Percentiles rank a stretch among this genome's conserved stretches.
Conservation (phyloP, 2,113 vertebrate genomes). For the Pleuronectes platessa region DNA sequence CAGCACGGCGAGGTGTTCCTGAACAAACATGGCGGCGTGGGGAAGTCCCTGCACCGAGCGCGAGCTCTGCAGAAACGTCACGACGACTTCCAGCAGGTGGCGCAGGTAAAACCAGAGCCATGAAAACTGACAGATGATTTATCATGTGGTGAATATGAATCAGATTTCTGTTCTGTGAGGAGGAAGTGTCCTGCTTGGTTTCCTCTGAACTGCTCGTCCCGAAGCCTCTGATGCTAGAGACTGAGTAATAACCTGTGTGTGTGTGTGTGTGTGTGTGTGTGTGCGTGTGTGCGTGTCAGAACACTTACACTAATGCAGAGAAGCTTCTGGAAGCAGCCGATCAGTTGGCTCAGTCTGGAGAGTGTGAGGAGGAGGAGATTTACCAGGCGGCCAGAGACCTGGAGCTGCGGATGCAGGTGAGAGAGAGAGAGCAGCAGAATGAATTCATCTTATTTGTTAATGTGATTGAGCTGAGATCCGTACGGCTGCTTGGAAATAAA, state of each 20-base stretch:
- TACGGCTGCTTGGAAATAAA: too few species aligned
- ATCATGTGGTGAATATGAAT: too few species aligned
- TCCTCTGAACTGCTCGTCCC: too few species aligned
- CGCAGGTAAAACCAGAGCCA: conserved; percentile 84
- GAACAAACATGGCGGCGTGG: conserved; percentile 96
- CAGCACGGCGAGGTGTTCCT: conserved; percentile 97
- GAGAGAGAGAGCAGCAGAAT: neutral
- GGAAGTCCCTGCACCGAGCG: conserved; percentile 94
- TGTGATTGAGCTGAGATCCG: too few species aligned
- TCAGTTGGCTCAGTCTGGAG: conserved; percentile 79
- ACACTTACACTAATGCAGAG: conserved; percentile 81
- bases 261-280: neutral
- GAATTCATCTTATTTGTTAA: too few species aligned
- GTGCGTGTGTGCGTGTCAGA: conserved; percentile 55
- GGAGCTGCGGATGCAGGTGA: conserved; percentile 78
- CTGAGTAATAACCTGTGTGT: too few species aligned
- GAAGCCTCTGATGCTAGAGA: too few species aligned
- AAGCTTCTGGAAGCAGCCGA: conserved; percentile 79
- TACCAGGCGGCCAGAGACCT: conserved; percentile 76
- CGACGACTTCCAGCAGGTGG: conserved; percentile 97
- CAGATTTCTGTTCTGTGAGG: too few species aligned
- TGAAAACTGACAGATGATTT: neutral
- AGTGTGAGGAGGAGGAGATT: conserved; percentile 80
- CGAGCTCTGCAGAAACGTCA: conserved; percentile 96
- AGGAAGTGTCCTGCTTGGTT: too few species aligned